Evolutionary conservation across 2,113 vertebrate genomes (phyloP).

Genomic region (Eolophus roseicapilla): DNA sequence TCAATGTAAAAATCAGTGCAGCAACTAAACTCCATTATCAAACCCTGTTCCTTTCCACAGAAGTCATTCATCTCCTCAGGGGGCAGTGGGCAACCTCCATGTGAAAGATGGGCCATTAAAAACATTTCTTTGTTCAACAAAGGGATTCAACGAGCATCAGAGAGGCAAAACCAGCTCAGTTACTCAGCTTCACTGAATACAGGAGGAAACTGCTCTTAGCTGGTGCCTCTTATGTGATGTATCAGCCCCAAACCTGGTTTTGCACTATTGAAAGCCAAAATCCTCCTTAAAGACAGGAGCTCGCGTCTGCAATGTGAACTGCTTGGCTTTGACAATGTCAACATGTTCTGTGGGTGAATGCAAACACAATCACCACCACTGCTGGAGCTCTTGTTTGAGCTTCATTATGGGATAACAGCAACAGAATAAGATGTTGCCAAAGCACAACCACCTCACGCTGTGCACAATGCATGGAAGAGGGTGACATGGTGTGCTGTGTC

Average conservation of each 20-base stretch:
- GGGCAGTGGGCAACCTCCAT: neutral
- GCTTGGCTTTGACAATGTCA: neutral
- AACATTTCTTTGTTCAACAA: neutral
- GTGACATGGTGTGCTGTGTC: fast-evolving
- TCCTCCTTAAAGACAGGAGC: neutral
- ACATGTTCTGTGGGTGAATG: fast-evolving
- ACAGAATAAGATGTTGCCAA: neutral
- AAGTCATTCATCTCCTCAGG: neutral
- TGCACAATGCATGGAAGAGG: fast-evolving
- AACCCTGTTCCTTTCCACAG: neutral
- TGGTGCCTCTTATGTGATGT: fast-evolving
- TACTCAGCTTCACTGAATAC: neutral
- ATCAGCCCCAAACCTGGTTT: neutral
- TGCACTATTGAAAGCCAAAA: neutral
- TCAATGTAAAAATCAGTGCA: neutral
- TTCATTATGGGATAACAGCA: neutral
- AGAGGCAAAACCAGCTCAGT: neutral
- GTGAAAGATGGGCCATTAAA: neutral
- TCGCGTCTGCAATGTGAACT: neutral
- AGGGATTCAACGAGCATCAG: neutral
- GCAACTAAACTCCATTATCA: neutral
- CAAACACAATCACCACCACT: neutral
- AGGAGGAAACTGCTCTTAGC: neutral
- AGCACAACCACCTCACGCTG: fast-evolving
- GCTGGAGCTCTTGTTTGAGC: neutral